phyloP scores from a whole-genome alignment of 1,140 invertebrate species.

The Holcopasites calliopsidis region DNA sequence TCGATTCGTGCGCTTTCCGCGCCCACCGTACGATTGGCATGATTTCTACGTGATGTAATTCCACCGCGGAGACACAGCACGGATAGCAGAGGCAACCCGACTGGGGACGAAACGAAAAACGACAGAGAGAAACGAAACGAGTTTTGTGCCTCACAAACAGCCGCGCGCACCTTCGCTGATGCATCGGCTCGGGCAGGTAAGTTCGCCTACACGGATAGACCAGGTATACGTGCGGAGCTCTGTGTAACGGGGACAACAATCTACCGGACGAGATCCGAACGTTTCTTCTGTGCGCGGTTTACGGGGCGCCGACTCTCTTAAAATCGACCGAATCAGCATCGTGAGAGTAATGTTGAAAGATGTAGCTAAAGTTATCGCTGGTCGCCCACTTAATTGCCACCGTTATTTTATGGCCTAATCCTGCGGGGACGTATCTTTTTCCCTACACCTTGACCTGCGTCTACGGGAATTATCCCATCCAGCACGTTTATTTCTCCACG shows the following conservation, averaged over 20 bases:
- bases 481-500: no score
- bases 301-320: constrained; percentile 34
- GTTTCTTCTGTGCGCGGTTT: constrained; percentile 17
- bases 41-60: constrained; percentile 69
- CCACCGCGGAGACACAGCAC: background rate
- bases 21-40: constrained; percentile 59
- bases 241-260: constrained; percentile 42
- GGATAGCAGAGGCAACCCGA: background rate
- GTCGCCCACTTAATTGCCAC: no score
- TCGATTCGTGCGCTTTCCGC: constrained; percentile 71
- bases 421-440: no score
- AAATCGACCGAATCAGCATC: constrained; percentile 32
- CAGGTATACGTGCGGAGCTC: background rate
- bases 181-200: constrained; percentile 54
- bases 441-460: no score
- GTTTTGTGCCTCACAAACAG: constrained; percentile 19
- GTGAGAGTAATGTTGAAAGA: background rate
- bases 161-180: constrained; percentile 31
- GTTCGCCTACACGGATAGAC: constrained; percentile 13
- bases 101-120: background rate
- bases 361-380: background rate
- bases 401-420: no score
- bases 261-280: constrained; percentile 45
- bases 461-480: no score
- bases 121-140: constrained; percentile 39